Evolutionary conservation across 2,797 vertebrate species (phyloP).

Genomic region (Aselliscus stoliczkanus): DNA sequence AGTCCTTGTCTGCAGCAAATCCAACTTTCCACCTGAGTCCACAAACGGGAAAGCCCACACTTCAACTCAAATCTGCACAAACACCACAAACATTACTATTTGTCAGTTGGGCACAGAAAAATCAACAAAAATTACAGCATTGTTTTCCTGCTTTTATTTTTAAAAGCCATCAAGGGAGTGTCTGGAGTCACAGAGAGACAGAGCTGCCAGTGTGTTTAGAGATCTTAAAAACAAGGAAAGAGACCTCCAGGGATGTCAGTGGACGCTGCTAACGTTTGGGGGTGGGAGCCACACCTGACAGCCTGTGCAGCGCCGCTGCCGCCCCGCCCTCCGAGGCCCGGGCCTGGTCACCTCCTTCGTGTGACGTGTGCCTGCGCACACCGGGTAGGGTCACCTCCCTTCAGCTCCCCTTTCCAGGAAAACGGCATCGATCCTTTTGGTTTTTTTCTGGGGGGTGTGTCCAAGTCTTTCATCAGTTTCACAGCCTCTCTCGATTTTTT

Average conservation of each 20-base stretch:
- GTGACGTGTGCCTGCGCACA: background rate
- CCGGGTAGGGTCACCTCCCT: background rate
- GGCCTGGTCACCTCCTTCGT: rapidly evolving
- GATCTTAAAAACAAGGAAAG: background rate
- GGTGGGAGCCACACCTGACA: too few species aligned
- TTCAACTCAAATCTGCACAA: rapidly evolving
- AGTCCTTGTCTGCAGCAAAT: background rate
- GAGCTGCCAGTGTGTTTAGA: background rate
- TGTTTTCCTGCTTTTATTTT: background rate
- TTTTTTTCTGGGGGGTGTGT: background rate
- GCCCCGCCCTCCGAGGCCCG: too few species aligned
- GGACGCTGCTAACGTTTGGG: rapidly evolving
- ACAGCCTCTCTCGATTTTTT: background rate
- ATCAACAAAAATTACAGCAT: rapidly evolving
- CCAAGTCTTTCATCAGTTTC: background rate
- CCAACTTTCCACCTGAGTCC: background rate
- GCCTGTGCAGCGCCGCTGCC: rapidly evolving
- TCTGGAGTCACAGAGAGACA: background rate
- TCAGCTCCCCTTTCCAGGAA: background rate
- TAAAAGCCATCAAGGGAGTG: background rate
- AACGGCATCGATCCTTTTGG: background rate
- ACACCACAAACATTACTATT: rapidly evolving
- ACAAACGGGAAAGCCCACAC: rapidly evolving
- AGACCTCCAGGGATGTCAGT: background rate
- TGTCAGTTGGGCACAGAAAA: background rate